Evolutionary conservation across 2,113 vertebrate genomes (phyloP), one percentile per base, ranked within the genome.

Genomic region (Dicentrarchus labrax): DNA sequence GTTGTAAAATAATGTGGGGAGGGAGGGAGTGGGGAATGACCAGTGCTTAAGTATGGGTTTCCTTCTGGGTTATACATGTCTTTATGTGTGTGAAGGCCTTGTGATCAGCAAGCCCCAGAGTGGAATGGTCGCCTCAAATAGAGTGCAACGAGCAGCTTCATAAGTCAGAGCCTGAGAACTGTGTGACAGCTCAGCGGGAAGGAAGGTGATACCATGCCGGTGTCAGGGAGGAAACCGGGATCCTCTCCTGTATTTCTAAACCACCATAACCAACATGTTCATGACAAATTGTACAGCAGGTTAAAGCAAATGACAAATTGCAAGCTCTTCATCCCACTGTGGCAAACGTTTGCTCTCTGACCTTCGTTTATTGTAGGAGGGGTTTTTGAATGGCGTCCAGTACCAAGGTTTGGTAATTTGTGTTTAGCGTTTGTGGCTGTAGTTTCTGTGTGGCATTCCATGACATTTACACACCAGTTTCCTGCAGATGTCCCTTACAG

Each of bases 21-120:
- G 59, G 67, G 72, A 76, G 65, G 67, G 74, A 77, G 77, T n/a
- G 64, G 60, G 78, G 78, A 80, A 91, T 89, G 91, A 87, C 89
- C 91, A 81, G 84, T 72, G 84, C 70, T n/a, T 92, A 92, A 94
- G 83, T 91, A 94, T 80, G 90, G 89, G 76, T 90, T 90, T 91
- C 72, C 88, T 82, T 80, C 73, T 86, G 76, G 76, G 76, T 90
- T 90, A 83, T 87, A 86, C 70, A 74, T 61, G 83, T 85, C 85
- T 92, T 90, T 89, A 87, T 89, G 88, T 88, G 82, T 83, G 84
- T 48, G 80, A 70, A 67, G 85, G 65, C 82, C 82, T 83, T 92
- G 84, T 92, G 89, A 94, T 92, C 89, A 91, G 71, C 19, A 53
- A 59, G 76, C 76, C 84, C 72, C 64, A 53, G 30, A 90, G 80